Evolutionary conservation across 2,888 invertebrate species (phyloP), one percentile per base, ranked within the genome.

Genomic region (Aelia acuminata): DNA sequence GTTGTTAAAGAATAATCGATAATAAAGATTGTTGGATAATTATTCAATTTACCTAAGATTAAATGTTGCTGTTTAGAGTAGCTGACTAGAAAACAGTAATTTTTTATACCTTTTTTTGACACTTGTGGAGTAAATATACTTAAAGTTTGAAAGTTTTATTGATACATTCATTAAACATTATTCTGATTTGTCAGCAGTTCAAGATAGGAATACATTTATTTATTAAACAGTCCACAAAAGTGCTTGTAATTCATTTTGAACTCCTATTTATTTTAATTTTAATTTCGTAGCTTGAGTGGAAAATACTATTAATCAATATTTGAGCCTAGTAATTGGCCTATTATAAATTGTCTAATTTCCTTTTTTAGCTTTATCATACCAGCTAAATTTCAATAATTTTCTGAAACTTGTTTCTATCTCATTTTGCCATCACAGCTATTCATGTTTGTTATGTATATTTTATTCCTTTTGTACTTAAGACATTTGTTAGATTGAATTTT

Each of bases 391-490:
- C 13, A 57, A 26, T 13, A n/a, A 80, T 47, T 43, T 80, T 80
- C 80, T n/a, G n/a, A 80, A 75, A 43, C 39, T 43, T 22, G 80
- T 80, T n/a, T 80, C 22, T n/a, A 43, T 80, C 11, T 80, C 22
- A 39, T 7, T 75, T 75, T 57, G 26, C 57, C 26, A 15, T 35
- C 20, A 70, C 31, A 70, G 43, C 20, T 39, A 35, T 75, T 10
- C 22, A 15, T 35, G 20, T 75, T 22, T 75, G 13, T 80, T 43
- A 43, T 80, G 35, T 70, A 80, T 80, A 80, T 80, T 80, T 80
- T n/a, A 80, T 80, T 80, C 43, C 80, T 80, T 80, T 80, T 47
- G 80, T 80, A 80, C 80, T 80, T 80, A 80, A 80, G 43, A 43
- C 43, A 43, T 39, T 75, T 80, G 15, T 80, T 80, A 80, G 43